Percentiles rank a stretch among this genome's conserved stretches.
Evolutionary conservation across 2,888 invertebrate species (phyloP).

Genomic region (Acronicta leporina): DNA sequence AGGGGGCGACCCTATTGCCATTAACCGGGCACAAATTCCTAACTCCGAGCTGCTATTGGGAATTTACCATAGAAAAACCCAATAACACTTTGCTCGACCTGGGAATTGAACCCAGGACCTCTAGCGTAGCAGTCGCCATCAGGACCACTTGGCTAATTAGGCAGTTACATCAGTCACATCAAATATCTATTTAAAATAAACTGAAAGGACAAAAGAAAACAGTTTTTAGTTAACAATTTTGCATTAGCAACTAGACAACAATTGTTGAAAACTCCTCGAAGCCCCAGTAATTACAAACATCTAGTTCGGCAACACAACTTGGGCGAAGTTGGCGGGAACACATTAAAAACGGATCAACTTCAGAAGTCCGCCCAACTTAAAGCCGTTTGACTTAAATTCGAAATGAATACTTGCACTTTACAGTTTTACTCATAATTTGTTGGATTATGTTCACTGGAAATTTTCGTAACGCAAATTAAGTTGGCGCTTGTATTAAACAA

Average conservation of each 20-base stretch:
- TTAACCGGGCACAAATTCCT: no score
- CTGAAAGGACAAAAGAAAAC: no score
- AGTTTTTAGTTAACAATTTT: slow-evolving; percentile 9
- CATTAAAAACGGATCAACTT: slow-evolving; percentile 61
- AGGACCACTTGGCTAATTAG: no score
- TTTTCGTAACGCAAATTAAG: slow-evolving; percentile 1
- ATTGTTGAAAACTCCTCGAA: slow-evolving; percentile 23
- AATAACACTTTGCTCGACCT: no score
- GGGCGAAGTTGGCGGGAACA: slow-evolving; percentile 31
- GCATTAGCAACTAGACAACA: slow-evolving; percentile 25
- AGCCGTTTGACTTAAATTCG: slow-evolving; percentile 49
- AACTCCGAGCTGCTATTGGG: no score
- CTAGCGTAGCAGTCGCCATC: no score
- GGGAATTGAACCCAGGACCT: no score
- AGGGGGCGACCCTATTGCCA: no score
- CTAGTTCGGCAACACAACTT: slow-evolving; percentile 37
- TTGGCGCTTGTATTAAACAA: slow-evolving; percentile 8
- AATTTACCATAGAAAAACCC: no score
- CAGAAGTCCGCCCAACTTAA: slow-evolving; percentile 40
- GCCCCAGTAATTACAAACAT: slow-evolving; percentile 41
- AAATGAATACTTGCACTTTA: slow-evolving; percentile 54
- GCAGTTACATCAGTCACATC: no score
- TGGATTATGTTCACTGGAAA: background rate
- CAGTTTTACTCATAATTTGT: slow-evolving; percentile 38
- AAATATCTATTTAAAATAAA: no score